phyloP scores from a whole-genome alignment of 2,113 vertebrate species.

The Oncorhynchus tshawytscha region DNA sequence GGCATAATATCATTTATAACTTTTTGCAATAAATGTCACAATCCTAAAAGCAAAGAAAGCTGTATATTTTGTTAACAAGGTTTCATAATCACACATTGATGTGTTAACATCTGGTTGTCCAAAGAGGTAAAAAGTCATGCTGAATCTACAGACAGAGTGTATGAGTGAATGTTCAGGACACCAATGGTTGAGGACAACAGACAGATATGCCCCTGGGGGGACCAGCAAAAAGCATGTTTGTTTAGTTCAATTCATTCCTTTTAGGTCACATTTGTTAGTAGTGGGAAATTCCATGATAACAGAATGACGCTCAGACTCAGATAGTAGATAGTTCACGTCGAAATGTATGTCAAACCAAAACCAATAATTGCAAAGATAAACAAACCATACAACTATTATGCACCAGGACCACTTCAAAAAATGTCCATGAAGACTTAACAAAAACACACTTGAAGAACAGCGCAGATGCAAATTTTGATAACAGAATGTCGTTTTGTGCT shows the following conservation, averaged over 20 bases:
- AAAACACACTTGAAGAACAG: too few relatives aligned
- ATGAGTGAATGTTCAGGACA: not conserved
- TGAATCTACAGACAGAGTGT: not conserved
- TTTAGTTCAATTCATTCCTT: not conserved
- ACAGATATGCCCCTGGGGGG: not conserved
- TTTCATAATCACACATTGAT: not conserved
- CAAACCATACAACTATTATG: too few relatives aligned
- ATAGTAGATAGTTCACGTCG: too few relatives aligned
- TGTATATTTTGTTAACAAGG: not conserved
- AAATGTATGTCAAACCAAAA: too few relatives aligned
- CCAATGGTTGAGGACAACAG: not conserved
- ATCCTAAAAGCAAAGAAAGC: not conserved
- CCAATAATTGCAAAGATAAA: too few relatives aligned
- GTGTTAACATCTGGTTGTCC: not conserved
- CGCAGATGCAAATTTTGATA: too few relatives aligned
- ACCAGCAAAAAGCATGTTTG: not conserved
- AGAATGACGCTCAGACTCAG: too few relatives aligned
- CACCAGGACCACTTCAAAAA: too few relatives aligned
- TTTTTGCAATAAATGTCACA: not conserved
- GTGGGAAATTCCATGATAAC: too few relatives aligned
- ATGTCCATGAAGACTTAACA: too few relatives aligned
- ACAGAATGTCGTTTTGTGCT: too few relatives aligned
- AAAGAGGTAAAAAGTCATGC: not conserved
- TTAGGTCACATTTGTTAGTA: too few relatives aligned
- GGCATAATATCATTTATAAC: not conserved